Evolutionary conservation across 2,113 vertebrate genomes (phyloP), one percentile per base, ranked within the genome.

Genomic region (Urocitellus parryii): DNA sequence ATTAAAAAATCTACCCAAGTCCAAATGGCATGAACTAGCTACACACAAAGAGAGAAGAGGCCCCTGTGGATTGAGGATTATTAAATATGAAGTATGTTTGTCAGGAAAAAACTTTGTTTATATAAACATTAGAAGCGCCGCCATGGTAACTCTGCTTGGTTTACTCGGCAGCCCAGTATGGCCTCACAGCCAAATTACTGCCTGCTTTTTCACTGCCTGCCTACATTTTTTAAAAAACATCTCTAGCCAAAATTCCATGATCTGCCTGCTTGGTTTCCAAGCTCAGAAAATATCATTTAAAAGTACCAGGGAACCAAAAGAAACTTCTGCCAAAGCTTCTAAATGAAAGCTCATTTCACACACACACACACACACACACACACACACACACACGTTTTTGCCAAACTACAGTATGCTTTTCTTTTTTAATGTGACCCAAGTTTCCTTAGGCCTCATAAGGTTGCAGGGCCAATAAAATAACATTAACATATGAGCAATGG

Each of bases 191-290:
- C 97, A 96, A 91, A 89, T 91, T 65, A 82, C 92, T 42, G 4
- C 96, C 91, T 96, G 93, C 83, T 96, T 81, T 93, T 92, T 96
- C 97, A 81, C 90, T 94, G 95, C 90, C 42, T 86, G 97, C 67
- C 97, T 91, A 89, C 96, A 97, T 98, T 96, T 97, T 95, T 95
- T 8, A 34, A 88, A 76, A 97, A 95, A 84, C 14, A 39, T 94
- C 72, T 77, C 78, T 77, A 93, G 97, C 97, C 97, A 98, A 97
- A 97, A 97, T 97, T 98, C 97, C 97, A 90, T 91, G 77, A 97
- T 97, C 77, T 91, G 95, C 91, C 91, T 94, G 91, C 91, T 94
- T 91, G 76, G 91, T 95, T 96, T 97, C 93, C 72, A 96, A 80
- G 90, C 93, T 88, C 96, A 97, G 87, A 96, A 97, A 98, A 97